Evolutionary conservation across 92 coral and sea anemone species (phyloP), one percentile per base, ranked within the genome.

Genomic region (Porites rus): DNA sequence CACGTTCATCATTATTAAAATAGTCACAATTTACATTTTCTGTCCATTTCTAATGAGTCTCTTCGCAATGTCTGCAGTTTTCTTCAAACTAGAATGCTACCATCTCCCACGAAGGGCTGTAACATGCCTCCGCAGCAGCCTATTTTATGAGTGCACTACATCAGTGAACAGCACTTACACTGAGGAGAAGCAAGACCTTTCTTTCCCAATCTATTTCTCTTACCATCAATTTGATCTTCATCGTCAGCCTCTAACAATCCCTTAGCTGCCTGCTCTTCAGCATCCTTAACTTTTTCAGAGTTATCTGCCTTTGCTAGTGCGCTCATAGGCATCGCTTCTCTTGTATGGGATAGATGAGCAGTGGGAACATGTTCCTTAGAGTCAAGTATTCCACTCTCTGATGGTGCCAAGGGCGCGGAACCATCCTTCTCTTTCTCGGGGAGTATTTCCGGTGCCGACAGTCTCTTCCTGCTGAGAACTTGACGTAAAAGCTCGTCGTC

Each of bases 391-490:
- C 87, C 87, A 74, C 87, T 76, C 64, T 83, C 87, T 18, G 87
- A 83, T 8, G 80, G 61, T 38, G 87, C 87, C 54, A 83, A 83
- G 17, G 87, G 87, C 4, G 87, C 87, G 18, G 87, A 74, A 64
- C 87, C 87, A 16, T 83, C 87, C n/a, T 61, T 83, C 63, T 83
- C 87, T 54, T 73, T 83, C 62, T 83, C 87, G 12, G 87, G 87
- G 18, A 83, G 80, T 22, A 83, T 70, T 65, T 83, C 87, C 31
- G 87, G 87, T 20, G 64, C 87, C 13, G 87, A 83, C n/a, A 83
- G 73, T 65, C 87, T 83, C 80, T 51, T 83, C 18, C 16, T 38
- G 46, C 46, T 63, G 18, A 72, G 80, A 52, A 83, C 87, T 8
- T 46, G 65, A 59, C 75, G 86, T 5, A 81, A 56, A 0, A 81